These are phyloP conservation scores for Ctenosaura bakeri DNA, from an alignment of 2,797 vertebrate genomes.

Conservation along the genomic window DNA sequence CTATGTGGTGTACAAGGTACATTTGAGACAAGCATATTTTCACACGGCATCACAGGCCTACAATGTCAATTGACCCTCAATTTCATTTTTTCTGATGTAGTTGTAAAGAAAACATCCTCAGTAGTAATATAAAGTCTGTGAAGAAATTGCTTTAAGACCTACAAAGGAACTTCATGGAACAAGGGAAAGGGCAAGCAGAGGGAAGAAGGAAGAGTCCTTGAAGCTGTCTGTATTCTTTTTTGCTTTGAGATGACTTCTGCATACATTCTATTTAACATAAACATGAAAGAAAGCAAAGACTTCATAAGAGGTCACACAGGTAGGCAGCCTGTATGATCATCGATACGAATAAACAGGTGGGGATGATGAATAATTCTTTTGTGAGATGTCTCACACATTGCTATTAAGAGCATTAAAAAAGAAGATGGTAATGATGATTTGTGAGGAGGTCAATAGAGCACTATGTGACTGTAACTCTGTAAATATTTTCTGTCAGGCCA, in stretches of 20 bases:
- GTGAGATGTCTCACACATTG: neutral
- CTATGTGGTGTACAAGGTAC: neutral
- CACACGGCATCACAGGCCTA: neutral
- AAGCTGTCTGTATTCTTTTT: neutral
- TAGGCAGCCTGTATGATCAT: neutral
- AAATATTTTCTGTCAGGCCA: neutral
- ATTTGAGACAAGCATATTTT: conserved; percentile 33
- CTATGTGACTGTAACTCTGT: neutral
- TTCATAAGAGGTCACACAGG: neutral
- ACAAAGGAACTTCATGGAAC: neutral
- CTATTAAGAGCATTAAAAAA: neutral
- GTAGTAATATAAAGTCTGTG: conserved; percentile 16
- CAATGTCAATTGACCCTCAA: conserved; percentile 35
- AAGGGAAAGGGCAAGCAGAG: too few species aligned
- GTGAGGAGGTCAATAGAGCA: too few species aligned
- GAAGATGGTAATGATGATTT: neutral
- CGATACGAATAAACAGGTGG: neutral
- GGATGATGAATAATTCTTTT: conserved; percentile 2
- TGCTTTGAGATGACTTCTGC: conserved; percentile 3
- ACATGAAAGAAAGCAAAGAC: conserved; percentile 4
- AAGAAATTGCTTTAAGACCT: conserved; percentile 10
- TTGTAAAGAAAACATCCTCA: neutral
- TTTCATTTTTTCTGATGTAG: neutral
- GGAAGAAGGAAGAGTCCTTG: neutral
- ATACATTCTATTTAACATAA: neutral